Evolutionary conservation across 2,113 vertebrate genomes (phyloP).

Genomic region (Peromyscus polionotus): DNA sequence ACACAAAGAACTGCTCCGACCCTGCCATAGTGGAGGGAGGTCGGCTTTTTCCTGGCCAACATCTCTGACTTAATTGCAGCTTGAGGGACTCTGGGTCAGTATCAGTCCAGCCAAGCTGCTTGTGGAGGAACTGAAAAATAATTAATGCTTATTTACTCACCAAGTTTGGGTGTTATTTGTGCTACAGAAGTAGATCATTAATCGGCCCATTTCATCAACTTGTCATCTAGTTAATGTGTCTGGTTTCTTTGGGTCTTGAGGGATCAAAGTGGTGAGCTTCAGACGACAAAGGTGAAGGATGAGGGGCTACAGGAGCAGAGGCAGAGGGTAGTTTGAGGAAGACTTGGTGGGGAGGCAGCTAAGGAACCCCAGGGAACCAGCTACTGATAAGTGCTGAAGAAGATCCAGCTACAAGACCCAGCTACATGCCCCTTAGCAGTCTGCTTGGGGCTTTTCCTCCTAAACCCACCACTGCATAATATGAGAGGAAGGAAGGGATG

Average conservation of each 20-base stretch:
- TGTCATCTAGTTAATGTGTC: not conserved
- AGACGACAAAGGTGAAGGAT: not conserved
- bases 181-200: fast-evolving
- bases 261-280: not conserved
- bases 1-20: not conserved
- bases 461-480: not conserved
- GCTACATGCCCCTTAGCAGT: fast-evolving
- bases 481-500: not conserved
- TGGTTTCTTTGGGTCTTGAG: not conserved
- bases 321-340: not conserved
- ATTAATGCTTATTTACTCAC: not conserved
- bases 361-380: not conserved
- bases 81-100: not conserved
- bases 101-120: not conserved
- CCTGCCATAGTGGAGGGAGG: not conserved
- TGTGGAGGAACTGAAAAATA: fast-evolving
- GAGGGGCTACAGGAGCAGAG: no score
- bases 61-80: not conserved
- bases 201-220: fast-evolving
- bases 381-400: not conserved
- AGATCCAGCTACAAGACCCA: not conserved
- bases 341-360: not conserved
- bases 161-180: not conserved
- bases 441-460: not conserved
- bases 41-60: not conserved